phyloP scores from a whole-genome alignment of 2,113 vertebrate genomes.

The Uropsilus gracilis region DNA sequence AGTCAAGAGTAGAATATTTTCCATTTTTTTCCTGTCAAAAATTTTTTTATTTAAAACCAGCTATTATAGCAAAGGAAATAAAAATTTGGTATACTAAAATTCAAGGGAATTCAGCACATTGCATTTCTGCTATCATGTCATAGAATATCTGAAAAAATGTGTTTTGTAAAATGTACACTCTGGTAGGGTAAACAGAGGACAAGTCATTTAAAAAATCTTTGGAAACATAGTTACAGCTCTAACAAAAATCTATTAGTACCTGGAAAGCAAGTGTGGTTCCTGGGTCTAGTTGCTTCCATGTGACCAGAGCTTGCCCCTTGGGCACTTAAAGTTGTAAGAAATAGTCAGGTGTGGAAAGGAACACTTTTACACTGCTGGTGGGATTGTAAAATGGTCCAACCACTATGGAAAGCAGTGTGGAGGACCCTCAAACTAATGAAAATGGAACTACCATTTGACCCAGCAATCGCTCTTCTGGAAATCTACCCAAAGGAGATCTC shows the following conservation, averaged over 20 bases:
- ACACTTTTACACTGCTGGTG: no score
- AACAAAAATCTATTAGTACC: not conserved
- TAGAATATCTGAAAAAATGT: not conserved
- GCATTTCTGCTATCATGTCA: not conserved
- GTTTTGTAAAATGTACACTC: not conserved
- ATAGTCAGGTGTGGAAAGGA: no score
- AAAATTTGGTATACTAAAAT: not conserved
- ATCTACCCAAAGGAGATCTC: no score
- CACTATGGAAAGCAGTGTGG: no score
- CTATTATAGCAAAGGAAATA: not conserved
- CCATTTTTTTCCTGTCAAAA: slow-evolving; percentile 37
- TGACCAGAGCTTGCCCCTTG: not conserved
- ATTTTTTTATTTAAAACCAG: not conserved
- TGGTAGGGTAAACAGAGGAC: not conserved
- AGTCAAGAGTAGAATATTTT: slow-evolving; percentile 41
- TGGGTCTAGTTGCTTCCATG: not conserved
- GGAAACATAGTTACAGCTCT: not conserved
- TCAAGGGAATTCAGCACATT: not conserved
- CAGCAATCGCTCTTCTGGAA: no score
- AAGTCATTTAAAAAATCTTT: not conserved
- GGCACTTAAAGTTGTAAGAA: no score
- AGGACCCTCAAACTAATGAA: no score
- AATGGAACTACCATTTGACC: no score
- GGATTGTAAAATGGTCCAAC: no score
- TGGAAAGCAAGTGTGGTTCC: not conserved